Base-by-base conservation (phyloP, 1,140 invertebrate species). In the Zelostemma sp. region DNA sequence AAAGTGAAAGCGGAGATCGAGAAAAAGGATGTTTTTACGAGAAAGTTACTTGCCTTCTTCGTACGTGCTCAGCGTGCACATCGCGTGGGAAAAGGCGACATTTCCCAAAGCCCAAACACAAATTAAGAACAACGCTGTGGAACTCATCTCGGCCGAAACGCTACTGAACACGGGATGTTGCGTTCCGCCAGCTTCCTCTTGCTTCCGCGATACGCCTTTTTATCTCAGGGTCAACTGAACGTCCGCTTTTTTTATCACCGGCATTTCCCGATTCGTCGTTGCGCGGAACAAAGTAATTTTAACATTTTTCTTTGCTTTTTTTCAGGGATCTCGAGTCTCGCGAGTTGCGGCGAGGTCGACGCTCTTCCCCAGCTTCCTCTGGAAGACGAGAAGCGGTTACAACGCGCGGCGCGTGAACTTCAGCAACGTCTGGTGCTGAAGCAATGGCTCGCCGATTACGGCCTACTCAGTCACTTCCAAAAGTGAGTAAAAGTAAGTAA, bases 401-500 rank as follows among this genome's bases (percentile, higher is more conserved):
- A 93, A 70, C 87, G 92, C 19, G 93, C 93, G 0, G 92, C 93
- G 6, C 85, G 90, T 49, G 86, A 92, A 38, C 83, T 95, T 68
- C 92, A 94, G 81, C 93, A 95, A 81, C 88, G 92, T 54, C 87
- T 95, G 25, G 91, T 95, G 46, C 86, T 95, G 64, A 88, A 92
- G 19, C 91, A 94, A 86, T 94, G 93, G 93, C 86, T 95, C 46
- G 86, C 87, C 21, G 91, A 92, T 65, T 89, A 93, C 80, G 88
- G 89, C 15, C 86, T 95, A 50, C 90, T 92, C 69, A 89, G 91
- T 72, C 89, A 92, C 73, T 93, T 93, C 79, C 89, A 91, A 73
- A 91, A 89, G 91, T 92, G 75, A 76, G 74, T 33, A 15, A 56
- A 31, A 35, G 49, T 35, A 19, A 50, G n/a, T n/a, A n/a, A n/a